Conservation (phyloP, 1,140 invertebrate species). For the Brachionus rotundiformis region DNA sequence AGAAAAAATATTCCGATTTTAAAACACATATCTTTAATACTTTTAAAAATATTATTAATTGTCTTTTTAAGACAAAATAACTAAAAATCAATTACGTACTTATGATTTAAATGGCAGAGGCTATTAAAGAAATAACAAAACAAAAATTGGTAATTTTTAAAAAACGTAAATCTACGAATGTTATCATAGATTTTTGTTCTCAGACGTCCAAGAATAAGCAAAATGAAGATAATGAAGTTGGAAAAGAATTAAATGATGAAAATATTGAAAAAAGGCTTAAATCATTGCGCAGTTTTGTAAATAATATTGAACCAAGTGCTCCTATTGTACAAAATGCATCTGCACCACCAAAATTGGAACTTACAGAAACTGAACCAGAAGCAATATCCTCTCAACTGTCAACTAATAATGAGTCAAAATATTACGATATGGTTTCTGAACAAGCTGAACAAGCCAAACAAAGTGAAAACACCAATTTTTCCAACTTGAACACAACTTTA, state of each 20-base stretch:
- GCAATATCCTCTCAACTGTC: background rate
- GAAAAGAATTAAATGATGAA: background rate
- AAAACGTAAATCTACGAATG: background rate
- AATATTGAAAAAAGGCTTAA: conserved; percentile 34
- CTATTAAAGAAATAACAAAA: conserved; percentile 34
- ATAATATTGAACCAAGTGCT: background rate
- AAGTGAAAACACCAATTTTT: background rate
- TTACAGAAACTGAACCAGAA: background rate
- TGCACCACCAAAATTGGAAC: background rate
- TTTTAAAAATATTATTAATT: background rate
- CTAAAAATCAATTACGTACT: background rate
- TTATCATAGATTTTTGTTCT: background rate
- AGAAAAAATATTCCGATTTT: background rate
- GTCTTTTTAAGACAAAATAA: background rate
- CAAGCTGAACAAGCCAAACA: conserved; percentile 4
- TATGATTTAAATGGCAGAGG: conserved; percentile 38
- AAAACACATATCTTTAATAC: background rate
- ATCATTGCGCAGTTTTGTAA: conserved; percentile 27
- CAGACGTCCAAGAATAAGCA: background rate
- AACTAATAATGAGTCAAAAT: background rate
- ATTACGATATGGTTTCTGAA: conserved; percentile 18
- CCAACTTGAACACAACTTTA: conserved; percentile 3
- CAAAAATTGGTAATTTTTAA: conserved; percentile 27
- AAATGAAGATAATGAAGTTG: background rate
- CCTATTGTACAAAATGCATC: background rate